Percentiles rank a stretch among this genome's conserved stretches.
Conservation (phyloP, 2,797 vertebrate species). For the Poecilia wingei region DNA sequence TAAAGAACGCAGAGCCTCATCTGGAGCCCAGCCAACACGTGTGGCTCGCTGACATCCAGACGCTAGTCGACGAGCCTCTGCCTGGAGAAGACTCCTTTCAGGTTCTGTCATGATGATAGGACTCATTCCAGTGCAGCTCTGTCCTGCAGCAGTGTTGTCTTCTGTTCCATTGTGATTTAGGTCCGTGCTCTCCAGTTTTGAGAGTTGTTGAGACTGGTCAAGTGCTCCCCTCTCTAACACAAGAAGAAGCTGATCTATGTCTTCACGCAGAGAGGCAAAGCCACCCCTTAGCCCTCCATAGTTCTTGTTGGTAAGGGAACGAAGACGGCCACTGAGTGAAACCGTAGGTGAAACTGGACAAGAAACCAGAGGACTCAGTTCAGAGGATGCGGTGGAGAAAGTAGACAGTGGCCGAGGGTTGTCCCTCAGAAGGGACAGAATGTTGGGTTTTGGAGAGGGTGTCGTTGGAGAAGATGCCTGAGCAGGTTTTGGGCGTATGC, state of each 20-base stretch:
- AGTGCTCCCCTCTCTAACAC: slow-evolving; percentile 82
- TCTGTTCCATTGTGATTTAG: slow-evolving; percentile 72
- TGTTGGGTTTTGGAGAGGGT: slow-evolving; percentile 74
- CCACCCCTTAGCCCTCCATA: slow-evolving; percentile 82
- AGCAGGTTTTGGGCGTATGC: slow-evolving; percentile 71
- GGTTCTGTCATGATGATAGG: slow-evolving; percentile 83
- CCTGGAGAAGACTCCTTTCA: slow-evolving; percentile 85
- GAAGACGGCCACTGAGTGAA: slow-evolving; percentile 75
- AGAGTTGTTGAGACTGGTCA: slow-evolving; percentile 69
- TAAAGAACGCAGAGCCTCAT: slow-evolving; percentile 85
- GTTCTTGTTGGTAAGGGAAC: slow-evolving; percentile 82
- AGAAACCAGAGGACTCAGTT: slow-evolving; percentile 83
- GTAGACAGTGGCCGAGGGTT: slow-evolving; percentile 84
- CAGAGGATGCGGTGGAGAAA: slow-evolving; percentile 80
- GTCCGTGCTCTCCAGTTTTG: slow-evolving; percentile 53
- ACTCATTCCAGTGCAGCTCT: slow-evolving; percentile 60
- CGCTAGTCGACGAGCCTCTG: slow-evolving; percentile 87
- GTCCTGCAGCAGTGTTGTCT: slow-evolving; percentile 14
- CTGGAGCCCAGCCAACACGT: slow-evolving; percentile 86
- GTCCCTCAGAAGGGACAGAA: slow-evolving; percentile 81
- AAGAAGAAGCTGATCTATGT: slow-evolving; percentile 87
- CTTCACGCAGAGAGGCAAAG: slow-evolving; percentile 85
- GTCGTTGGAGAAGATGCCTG: slow-evolving; percentile 60
- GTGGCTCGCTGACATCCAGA: slow-evolving; percentile 92
- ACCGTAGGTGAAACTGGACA: slow-evolving; percentile 73